phyloP scores from a whole-genome alignment of 2,113 vertebrate species.

The Gallinago jamesoni region DNA sequence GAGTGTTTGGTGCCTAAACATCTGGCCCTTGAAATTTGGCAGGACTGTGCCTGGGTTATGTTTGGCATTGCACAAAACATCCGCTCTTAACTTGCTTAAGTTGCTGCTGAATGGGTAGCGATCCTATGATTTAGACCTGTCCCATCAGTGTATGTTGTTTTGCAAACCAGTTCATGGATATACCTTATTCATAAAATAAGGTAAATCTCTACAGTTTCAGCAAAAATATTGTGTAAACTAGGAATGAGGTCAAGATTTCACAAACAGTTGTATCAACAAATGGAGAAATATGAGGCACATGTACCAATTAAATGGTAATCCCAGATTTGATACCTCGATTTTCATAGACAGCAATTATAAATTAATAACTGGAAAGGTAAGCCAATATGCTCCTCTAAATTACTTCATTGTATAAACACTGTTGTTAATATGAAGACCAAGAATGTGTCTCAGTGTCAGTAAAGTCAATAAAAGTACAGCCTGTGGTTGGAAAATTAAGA shows the following conservation, averaged over 20 bases:
- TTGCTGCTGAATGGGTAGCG: neutral
- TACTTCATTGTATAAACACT: neutral
- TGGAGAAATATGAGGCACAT: neutral
- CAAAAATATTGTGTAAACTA: neutral
- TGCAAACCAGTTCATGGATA: neutral
- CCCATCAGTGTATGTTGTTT: neutral
- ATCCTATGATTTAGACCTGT: neutral
- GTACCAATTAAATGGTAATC: neutral
- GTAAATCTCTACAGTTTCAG: neutral
- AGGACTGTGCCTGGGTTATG: neutral
- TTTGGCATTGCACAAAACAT: neutral
- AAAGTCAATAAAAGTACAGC: neutral
- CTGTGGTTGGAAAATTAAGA: neutral
- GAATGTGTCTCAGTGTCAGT: neutral
- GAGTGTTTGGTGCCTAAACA: neutral
- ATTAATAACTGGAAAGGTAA: neutral
- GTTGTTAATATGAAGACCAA: neutral
- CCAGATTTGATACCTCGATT: neutral
- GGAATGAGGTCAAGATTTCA: neutral
- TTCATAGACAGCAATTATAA: neutral
- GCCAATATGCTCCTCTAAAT: neutral
- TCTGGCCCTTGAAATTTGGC: neutral
- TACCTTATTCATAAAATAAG: neutral
- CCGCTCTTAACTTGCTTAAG: neutral
- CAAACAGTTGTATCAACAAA: neutral